phyloP scores from a whole-genome alignment of 2,113 vertebrate genomes.

The Poeciliopsis retropinna region DNA sequence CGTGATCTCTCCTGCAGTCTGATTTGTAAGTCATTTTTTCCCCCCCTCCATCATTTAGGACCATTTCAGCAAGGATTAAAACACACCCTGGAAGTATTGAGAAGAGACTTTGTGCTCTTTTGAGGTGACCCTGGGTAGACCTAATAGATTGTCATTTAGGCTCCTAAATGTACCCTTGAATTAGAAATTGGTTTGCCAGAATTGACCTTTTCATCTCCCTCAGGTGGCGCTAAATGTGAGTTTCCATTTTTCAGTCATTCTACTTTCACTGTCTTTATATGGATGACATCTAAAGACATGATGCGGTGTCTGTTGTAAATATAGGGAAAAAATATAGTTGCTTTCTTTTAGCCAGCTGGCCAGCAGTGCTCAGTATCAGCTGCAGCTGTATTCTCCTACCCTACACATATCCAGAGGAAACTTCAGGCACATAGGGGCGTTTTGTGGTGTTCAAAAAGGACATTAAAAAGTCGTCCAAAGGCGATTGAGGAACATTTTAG shows the following conservation, averaged over 20 bases:
- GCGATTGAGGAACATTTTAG: not conserved
- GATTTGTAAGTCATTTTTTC: not conserved
- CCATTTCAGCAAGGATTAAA: constrained; percentile 51
- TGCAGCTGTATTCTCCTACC: not conserved
- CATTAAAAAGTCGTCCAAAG: not conserved
- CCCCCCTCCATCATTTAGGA: constrained; percentile 19
- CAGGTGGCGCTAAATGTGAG: constrained; percentile 50
- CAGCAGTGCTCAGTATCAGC: not conserved
- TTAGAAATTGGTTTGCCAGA: constrained; percentile 49
- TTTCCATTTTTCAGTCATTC: constrained; percentile 13
- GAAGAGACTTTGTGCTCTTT: constrained; percentile 30
- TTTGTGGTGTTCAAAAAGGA: not conserved
- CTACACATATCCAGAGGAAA: no score
- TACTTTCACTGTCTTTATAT: constrained; percentile 25
- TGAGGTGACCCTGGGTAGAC: constrained; percentile 33
- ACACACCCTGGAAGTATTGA: constrained; percentile 29
- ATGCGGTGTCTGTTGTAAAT: not conserved
- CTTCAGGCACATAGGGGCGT: no score
- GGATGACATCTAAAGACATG: no score
- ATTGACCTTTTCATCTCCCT: constrained; percentile 64
- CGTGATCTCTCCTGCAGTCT: constrained; percentile 47
- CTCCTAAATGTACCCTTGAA: constrained; percentile 56
- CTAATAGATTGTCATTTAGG: constrained; percentile 63
- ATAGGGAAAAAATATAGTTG: not conserved
- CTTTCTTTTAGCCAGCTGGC: not conserved